phyloP scores from a whole-genome alignment of 1,140 invertebrate species.

The Laupala kohalensis region DNA sequence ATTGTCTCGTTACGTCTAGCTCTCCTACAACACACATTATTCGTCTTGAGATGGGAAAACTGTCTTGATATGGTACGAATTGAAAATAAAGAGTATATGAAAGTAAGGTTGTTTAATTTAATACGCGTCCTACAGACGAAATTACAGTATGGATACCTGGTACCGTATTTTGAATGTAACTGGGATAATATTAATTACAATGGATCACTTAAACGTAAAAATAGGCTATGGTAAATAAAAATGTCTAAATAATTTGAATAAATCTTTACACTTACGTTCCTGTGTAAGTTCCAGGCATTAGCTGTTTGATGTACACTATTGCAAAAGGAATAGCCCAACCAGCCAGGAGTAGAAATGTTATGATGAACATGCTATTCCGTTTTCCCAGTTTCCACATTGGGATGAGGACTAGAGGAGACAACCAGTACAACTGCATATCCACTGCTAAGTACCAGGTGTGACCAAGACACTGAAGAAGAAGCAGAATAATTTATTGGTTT shows the following conservation, averaged over 20 bases:
- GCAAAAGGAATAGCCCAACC: background rate
- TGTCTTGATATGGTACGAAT: too few species aligned
- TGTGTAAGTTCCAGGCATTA: background rate
- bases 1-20: background rate
- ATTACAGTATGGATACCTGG: too few species aligned
- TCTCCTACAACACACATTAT: background rate
- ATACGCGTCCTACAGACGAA: too few species aligned
- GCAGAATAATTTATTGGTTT: too few species aligned
- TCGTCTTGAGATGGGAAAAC: too few species aligned
- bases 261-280: background rate
- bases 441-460: constrained; percentile 47
- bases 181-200: too few species aligned
- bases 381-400: constrained; percentile 18
- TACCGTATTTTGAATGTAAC: too few species aligned
- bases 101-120: too few species aligned
- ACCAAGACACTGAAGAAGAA: constrained; percentile 37
- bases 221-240: too few species aligned
- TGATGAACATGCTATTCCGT: background rate
- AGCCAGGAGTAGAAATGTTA: background rate
- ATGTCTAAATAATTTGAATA: too few species aligned
- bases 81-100: too few species aligned
- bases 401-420: constrained; percentile 37
- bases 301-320: background rate
- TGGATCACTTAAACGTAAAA: too few species aligned
- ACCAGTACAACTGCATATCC: constrained; percentile 56